Base-by-base conservation (phyloP, 2,113 vertebrate species). In the Plotosus lineatus region DNA sequence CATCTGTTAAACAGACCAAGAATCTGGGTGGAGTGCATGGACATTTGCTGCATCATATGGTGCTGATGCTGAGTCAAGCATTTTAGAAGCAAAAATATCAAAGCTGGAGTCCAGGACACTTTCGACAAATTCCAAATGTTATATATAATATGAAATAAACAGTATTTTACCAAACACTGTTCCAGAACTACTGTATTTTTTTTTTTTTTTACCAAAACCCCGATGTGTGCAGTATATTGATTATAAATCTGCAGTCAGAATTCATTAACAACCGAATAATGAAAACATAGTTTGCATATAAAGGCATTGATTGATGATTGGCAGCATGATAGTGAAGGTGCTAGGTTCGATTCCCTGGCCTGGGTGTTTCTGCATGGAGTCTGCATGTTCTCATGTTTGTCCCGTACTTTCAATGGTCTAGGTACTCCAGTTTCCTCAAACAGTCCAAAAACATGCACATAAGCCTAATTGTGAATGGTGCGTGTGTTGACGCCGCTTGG, bases 1-100 rank as follows among this genome's bases (percentile, higher is more conserved):
- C 60, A 28, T 36, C 66, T 78, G 26, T 80, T 73, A 72, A 9
- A 65, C 79, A 75, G 74, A 55, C 31, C 36, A 38, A 26, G 58
- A 58, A 81, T 72, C 80, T 81, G 72, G 63, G 55, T 74, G 71
- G 44, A 63, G 50, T 46, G 44, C 21, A 38, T 72, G 60, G 81
- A 56, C 78, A 78, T 81, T 75, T 78, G 84, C 68, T 71, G 63
- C 21, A 31, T 74, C 81, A 85, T 80, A 85, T 85, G 78, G 72
- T 17, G 38, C 31, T 73, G 69, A 80, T 69, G 74, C 73, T 77
- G 73, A 84, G 28, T 60, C 78, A 75, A 50, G 63, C 63, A n/a
- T 42, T 63, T 53, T 12, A 80, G 79, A 58, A 72, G 68, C 36
- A 58, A 46, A 19, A 73, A 14, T 42, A 46, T 55, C 69, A 82